Base-by-base conservation (phyloP, 30 jellyfish, hydroid and myxozoan species). In the Aurelia coerulea region DNA sequence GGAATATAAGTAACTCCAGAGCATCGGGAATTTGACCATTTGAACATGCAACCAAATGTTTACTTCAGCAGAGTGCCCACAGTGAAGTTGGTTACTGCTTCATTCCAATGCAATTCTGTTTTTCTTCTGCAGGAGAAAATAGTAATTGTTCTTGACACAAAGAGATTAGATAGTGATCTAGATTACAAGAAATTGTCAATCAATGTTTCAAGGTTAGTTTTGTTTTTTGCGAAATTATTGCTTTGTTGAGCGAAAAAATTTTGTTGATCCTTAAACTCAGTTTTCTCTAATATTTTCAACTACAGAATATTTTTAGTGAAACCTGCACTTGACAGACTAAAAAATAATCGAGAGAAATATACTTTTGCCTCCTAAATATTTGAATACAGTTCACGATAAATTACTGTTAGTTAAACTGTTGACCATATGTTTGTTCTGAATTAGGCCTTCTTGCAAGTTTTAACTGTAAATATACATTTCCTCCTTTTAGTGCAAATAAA, bases 101-200 rank as follows among this genome's bases (percentile, higher is more conserved):
- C 13, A 60, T 11, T 67, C 23, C 17, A 31, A 67, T 67, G 23
- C 46, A 4, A 31, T 16, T 16, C 52, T 23, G 10, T 7, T 33
- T 59, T 15, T 62, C 23, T 19, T 9, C 13, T 46, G 14, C 62
- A 92, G 98, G 92, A 75, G 60, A 78, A 74, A 14, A 63, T 92
- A 17, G 79, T 67, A 16, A 76, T 86, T 13, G 95, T 78, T 39
- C 85, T 92, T 62, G 83, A 92, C 65, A 92, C 91, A n/a, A 74
- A 80, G 60, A 87, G 81, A 34, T 85, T 86, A 23, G 37, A 15
- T 10, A 82, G 95, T 14, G 81, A 78, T 31, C 53, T 81, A 14
- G 89, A 73, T 49, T 64, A 41, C 84, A 87, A 71, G 42, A 16
- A 35, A 17, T 6, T 92, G 69, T 32, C 82, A 33, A 60, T 92